A percentile compares a stretch with the other conserved stretches of the same genome.
phyloP scores from a whole-genome alignment of 1,140 invertebrate species.

The Papilio aristodemus region DNA sequence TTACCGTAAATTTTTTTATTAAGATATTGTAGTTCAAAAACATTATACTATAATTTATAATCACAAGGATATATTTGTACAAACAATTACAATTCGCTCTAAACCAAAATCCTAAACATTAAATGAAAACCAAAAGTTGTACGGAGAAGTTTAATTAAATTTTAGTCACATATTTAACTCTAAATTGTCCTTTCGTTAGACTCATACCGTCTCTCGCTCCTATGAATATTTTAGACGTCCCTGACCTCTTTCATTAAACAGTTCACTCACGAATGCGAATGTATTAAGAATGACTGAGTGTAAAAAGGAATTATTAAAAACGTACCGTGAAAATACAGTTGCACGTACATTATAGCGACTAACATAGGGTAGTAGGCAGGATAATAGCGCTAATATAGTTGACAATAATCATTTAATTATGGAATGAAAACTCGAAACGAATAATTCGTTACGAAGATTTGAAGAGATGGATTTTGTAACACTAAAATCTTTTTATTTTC shows the following conservation, averaged over 20 bases:
- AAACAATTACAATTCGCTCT: neutral
- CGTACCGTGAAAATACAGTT: neutral
- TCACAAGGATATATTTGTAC: neutral
- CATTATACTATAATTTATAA: too few species aligned
- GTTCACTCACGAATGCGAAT: conserved; percentile 8
- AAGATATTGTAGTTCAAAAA: too few species aligned
- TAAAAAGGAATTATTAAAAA: conserved; percentile 19
- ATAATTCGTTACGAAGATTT: too few species aligned
- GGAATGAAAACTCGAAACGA: too few species aligned
- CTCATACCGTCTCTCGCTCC: neutral
- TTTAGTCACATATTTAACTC: conserved; percentile 27
- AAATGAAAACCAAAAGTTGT: conserved; percentile 6
- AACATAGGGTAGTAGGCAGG: neutral
- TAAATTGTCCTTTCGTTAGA: conserved; percentile 24
- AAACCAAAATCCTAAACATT: conserved; percentile 11
- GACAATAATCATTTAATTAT: neutral
- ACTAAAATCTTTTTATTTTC: too few species aligned
- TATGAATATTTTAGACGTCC: conserved; percentile 29
- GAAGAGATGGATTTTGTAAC: too few species aligned
- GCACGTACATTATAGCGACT: neutral
- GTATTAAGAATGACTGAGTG: conserved; percentile 5
- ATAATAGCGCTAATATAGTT: neutral
- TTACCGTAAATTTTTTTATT: too few species aligned
- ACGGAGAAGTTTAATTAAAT: conserved; percentile 18
- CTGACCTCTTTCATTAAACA: conserved; percentile 25